A percentile compares a stretch with the other conserved stretches of the same genome.
Evolutionary conservation across 92 coral and sea anemone genomes (phyloP).

Genomic region (Bergia puertoricense): DNA sequence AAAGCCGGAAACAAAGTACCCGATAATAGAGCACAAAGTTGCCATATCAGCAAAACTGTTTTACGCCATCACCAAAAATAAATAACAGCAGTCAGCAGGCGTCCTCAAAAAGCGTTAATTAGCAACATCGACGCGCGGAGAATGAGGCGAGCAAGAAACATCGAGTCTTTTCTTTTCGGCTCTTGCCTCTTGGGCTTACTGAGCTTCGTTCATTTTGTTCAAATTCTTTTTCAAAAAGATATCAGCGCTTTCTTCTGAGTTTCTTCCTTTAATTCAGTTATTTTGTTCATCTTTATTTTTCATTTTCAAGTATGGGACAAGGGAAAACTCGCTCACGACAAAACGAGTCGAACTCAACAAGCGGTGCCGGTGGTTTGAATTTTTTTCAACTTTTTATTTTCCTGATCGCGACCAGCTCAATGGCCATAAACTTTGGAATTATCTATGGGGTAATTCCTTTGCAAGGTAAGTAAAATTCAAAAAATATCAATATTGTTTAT

Average conservation of each 20-base stretch:
- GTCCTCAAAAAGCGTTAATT: slow-evolving; percentile 6
- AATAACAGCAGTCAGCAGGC: slow-evolving; percentile 46
- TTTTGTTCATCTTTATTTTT: background rate
- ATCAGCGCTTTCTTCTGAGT: slow-evolving; percentile 11
- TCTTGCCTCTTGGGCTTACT: background rate
- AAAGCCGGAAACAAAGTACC: background rate
- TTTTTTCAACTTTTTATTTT: slow-evolving; percentile 80
- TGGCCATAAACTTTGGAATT: slow-evolving; percentile 83
- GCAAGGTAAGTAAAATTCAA: slow-evolving; percentile 58
- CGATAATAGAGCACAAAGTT: background rate
- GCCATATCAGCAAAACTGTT: background rate
- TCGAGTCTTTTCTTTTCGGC: too few relatives aligned
- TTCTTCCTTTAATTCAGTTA: background rate
- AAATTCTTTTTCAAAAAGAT: background rate
- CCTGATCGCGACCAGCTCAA: slow-evolving; percentile 78
- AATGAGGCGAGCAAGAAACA: slow-evolving; percentile 33
- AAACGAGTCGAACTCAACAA: slow-evolving; percentile 13
- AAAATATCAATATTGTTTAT: background rate
- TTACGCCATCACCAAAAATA: background rate
- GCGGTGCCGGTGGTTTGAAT: slow-evolving; percentile 69
- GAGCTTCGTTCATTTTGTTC: background rate
- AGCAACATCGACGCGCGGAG: slow-evolving; percentile 5
- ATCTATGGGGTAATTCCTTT: slow-evolving; percentile 78
- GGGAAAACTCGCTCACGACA: slow-evolving; percentile 45
- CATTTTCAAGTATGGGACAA: slow-evolving; percentile 47